Evolutionary conservation across 2,888 invertebrate genomes (phyloP), one percentile per base, ranked within the genome.

Genomic region (Drosophila merina): DNA sequence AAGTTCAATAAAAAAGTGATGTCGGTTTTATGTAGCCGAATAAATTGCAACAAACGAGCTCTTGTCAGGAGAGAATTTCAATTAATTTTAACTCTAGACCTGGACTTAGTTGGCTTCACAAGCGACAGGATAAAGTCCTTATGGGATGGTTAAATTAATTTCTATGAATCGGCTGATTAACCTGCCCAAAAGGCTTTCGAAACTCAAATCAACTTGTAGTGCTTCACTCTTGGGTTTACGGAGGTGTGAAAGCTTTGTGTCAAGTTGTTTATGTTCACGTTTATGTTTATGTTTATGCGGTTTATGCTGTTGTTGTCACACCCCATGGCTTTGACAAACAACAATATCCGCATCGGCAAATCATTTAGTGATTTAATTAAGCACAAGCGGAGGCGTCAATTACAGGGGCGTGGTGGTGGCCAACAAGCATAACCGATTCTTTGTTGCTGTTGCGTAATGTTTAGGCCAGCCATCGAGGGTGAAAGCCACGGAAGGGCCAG

Each of bases 281-380:
- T 20, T 20, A 1, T 63, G 47, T 57, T 12, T 64, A 44, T 54
- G 38, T 49, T 45, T 14, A 10, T 58, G 50, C 44, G 42, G 12
- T 9, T 8, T 9, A 33, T 33, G 10, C 40, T 63, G 38, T 52
- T 60, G 40, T 49, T 70, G 58, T 59, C 60, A 62, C 31, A 49
- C 62, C 10, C n/a, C 62, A 60, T 7, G 36, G 45, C 33, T 31
- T 12, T n/a, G 36, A 25, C 28, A 20, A 63, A 48, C 48, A 55
- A 51, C 42, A 63, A 66, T 26, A 69, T 58, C 68, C 74, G 75
- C 76, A 81, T 72, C 70, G 76, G 79, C 76, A 36, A 57, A 69
- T 66, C 71, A 76, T 83, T 86, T 83, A 88, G 88, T 70, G 74
- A 63, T 77, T 88, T 82, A 83, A 83, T 83, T 88, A 88, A 79